Conservation (phyloP, 2,797 vertebrate species). For the Clamator glandarius region DNA sequence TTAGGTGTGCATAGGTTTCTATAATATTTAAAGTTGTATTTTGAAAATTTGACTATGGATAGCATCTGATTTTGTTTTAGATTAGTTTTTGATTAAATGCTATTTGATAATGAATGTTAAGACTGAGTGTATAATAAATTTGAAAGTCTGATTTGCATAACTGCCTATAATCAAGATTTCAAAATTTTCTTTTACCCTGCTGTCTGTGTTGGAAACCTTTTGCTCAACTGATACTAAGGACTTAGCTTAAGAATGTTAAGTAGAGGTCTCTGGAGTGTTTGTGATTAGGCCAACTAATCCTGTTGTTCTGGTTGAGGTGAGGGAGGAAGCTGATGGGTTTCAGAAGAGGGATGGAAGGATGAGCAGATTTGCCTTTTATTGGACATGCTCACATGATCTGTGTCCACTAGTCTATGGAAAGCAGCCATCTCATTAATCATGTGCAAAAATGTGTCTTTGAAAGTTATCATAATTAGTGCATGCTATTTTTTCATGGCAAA, state of each 20-base stretch:
- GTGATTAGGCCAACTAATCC: slow-evolving; percentile 11
- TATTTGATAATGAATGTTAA: not conserved
- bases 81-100: slow-evolving; percentile 9
- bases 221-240: not conserved
- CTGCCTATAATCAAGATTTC: not conserved
- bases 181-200: not conserved
- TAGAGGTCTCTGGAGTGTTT: not conserved
- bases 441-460: not conserved
- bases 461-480: not conserved
- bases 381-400: not conserved
- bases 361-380: not conserved
- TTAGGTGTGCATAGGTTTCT: not conserved
- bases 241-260: not conserved
- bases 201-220: not conserved
- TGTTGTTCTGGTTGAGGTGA: not conserved
- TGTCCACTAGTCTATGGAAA: not conserved
- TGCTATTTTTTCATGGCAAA: not conserved
- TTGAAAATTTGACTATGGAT: not conserved
- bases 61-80: not conserved
- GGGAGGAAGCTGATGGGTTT: not conserved
- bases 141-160: not conserved
- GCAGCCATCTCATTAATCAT: not conserved
- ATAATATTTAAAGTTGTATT: not conserved
- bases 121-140: not conserved
- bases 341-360: not conserved